Base-by-base conservation (phyloP, 2,113 vertebrate species). In the Pseudorhombus dupliciocellatus region DNA sequence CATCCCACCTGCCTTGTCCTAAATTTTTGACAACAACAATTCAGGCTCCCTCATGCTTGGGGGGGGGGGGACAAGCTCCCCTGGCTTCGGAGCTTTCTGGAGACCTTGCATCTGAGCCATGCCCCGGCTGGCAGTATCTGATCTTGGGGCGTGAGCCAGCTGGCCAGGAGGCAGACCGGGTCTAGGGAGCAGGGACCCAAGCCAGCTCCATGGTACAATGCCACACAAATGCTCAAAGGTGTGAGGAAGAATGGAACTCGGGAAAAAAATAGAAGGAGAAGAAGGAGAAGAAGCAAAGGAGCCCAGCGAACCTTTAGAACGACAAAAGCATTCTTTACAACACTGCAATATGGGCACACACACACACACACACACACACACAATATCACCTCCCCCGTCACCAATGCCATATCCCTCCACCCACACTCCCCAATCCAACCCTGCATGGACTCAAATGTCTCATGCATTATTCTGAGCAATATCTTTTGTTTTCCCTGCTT, bases 201-300 rank as follows among this genome's bases (percentile, higher is more conserved):
- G 91, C 92, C 92, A 93, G 92, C 85, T 87, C 89, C 73, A 73
- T 84, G 88, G 81, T 89, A 92, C 90, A 93, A 90, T 91, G 77
- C 85, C 77, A 74, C 89, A 94, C 90, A 92, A 90, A 91, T 84
- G 88, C 91, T 93, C 93, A 94, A 93, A 93, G 90, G 91, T 93
- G 91, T 91, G 67, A 77, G 85, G 81, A 90, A 92, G 91, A 94
- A 92, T 91, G 85, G 89, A 85, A 72, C 24, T 62, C 44, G 51
- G 25, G 22, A 37, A 57, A 77, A 78, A 74, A 60, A 77, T 64
- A 59, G 65, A 42, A 82, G 67, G 25, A 79, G 66, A 72, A 75
- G 75, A 79, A 81, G 63, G 70, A 87, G 83, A 73, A 79, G 83
- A 80, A 84, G 87, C 81, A 87, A 90, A 89, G 80, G 66, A 87